phyloP scores from a whole-genome alignment of 2,888 invertebrate genomes.

The Schizaphis graminum region DNA sequence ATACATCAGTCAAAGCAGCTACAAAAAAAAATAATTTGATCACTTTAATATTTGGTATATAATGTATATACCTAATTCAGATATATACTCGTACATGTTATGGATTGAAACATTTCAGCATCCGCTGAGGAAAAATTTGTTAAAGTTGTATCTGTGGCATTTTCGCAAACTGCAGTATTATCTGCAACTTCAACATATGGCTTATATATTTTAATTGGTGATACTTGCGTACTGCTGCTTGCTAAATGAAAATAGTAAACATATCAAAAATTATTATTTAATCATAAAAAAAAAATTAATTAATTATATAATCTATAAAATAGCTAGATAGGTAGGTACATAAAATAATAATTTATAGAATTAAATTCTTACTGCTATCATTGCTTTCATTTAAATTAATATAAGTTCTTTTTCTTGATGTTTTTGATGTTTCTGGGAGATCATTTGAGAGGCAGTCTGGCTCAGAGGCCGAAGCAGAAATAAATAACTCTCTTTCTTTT shows the following conservation, averaged over 20 bases:
- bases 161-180: no score
- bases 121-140: no score
- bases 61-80: no score
- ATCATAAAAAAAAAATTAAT: neutral
- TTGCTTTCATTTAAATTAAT: no score
- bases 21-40: no score
- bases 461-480: neutral
- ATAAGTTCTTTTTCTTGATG: neutral
- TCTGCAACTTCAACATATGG: no score
- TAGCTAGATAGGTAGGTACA: neutral
- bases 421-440: neutral
- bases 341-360: neutral
- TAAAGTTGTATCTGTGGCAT: no score
- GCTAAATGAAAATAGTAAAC: neutral
- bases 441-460: neutral
- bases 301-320: neutral
- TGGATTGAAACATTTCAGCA: no score
- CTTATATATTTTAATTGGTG: neutral
- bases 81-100: no score
- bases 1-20: no score
- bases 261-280: no score
- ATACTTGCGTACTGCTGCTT: neutral
- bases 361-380: neutral
- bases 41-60: no score
- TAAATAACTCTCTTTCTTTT: neutral